A percentile compares a stretch with the other conserved stretches of the same genome.
Evolutionary conservation across 2,113 vertebrate species (phyloP).

Genomic region (Cervus canadensis): DNA sequence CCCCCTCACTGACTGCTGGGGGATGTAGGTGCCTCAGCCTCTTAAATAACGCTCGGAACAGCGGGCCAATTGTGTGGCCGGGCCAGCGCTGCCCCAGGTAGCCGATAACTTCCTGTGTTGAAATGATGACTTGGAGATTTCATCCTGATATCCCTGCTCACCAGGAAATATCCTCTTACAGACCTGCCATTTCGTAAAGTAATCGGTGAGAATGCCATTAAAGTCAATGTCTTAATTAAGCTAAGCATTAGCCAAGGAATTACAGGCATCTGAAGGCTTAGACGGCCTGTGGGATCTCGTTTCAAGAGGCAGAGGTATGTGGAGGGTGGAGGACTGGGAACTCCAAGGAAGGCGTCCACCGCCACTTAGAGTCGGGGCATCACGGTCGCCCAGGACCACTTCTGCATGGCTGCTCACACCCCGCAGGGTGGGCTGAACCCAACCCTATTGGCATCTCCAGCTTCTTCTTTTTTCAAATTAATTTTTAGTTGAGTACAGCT

Average conservation of each 20-base stretch:
- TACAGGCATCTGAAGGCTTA: constrained; percentile 7
- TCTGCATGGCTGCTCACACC: not conserved
- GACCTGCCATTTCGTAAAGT: constrained; percentile 58
- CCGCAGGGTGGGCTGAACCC: not conserved
- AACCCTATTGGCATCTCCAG: not conserved
- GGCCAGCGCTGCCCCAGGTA: constrained; percentile 63
- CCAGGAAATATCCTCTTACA: constrained; percentile 78
- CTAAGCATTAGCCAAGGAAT: constrained; percentile 41
- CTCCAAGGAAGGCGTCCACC: not conserved
- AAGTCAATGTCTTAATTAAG: constrained; percentile 52
- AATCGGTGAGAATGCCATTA: constrained; percentile 52
- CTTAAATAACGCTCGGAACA: constrained; percentile 74
- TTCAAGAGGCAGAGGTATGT: constrained; percentile 29
- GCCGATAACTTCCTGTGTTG: constrained; percentile 74
- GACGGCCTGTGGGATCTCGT: constrained; percentile 37
- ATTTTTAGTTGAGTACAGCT: not conserved
- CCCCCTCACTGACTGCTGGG: constrained; percentile 41
- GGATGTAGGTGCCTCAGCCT: constrained; percentile 45
- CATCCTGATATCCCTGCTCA: constrained; percentile 50
- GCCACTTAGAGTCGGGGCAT: accelerated
- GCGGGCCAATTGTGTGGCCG: constrained; percentile 70
- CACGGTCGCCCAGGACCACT: accelerated
- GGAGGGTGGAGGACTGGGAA: not conserved
- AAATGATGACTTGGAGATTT: constrained; percentile 66
- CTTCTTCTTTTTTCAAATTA: not conserved